phyloP scores from a whole-genome alignment of 2,113 vertebrate species.

The Ceratotherium simum region DNA sequence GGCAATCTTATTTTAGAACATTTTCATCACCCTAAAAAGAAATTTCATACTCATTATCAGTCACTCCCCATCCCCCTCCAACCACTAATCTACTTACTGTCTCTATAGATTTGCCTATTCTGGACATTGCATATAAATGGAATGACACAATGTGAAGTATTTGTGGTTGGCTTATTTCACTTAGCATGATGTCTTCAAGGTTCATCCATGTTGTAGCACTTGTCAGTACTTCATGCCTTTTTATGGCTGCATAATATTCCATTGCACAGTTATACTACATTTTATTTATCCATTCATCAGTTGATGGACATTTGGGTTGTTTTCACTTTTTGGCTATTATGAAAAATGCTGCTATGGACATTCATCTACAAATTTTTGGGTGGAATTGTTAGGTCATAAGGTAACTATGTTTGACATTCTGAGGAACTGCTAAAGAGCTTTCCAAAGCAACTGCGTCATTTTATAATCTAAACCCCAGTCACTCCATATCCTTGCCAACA shows the following conservation, averaged over 20 bases:
- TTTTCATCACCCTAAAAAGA: not conserved
- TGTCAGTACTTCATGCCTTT: not conserved
- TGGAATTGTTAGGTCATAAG: fast-evolving
- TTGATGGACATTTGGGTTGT: not conserved
- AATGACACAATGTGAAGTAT: not conserved
- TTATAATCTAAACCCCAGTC: not conserved
- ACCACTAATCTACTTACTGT: not conserved
- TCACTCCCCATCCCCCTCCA: too few relatives aligned
- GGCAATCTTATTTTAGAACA: not conserved
- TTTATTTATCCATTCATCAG: not conserved
- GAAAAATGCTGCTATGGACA: not conserved
- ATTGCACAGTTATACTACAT: fast-evolving
- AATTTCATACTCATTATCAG: not conserved
- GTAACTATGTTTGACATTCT: not conserved
- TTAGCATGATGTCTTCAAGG: not conserved
- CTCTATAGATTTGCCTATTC: not conserved
- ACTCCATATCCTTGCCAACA: not conserved
- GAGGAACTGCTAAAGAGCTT: not conserved
- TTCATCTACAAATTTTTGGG: fast-evolving
- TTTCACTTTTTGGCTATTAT: not conserved
- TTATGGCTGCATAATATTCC: not conserved
- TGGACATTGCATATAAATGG: not conserved
- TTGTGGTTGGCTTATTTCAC: not conserved
- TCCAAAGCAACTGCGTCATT: not conserved
- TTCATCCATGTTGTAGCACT: fast-evolving